Evolutionary conservation across 2,113 vertebrate genomes (phyloP), one percentile per base, ranked within the genome.

Genomic region (Mobula birostris): DNA sequence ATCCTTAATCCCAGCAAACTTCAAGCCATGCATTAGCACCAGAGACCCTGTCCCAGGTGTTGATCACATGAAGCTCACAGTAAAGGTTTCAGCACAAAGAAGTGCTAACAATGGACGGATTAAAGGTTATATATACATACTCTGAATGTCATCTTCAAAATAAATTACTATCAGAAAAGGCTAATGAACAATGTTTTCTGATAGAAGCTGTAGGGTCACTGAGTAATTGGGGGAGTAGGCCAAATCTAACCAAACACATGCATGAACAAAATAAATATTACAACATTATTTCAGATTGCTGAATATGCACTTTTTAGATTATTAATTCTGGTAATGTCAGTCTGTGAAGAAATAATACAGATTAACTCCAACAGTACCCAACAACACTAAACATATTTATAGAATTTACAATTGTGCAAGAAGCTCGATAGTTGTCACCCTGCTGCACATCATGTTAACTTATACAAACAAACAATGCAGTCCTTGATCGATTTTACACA

Each of bases 101-200:
- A 98, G 96, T 97, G 97, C 98, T 97, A 98, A 97, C 98, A 98
- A 96, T 96, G 96, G 97, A 97, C 97, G 96, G 98, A 98, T 98
- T 98, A 98, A 98, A 99, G 98, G 97, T 98, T 98, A 98, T 94
- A 77, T 94, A 95, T 95, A 82, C 94, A 95, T 95, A 96, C 97
- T 96, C 97, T 97, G 97, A 97, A 97, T 97, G 97, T 96, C 97
- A 97, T 95, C 96, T 96, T 97, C 96, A 94, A 94, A 93, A 97
- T 96, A 98, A 98, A 98, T 98, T 97, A 97, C 96, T 87, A 29
- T 94, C 94, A 96, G 95, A 96, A 96, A 96, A 96, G 97, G 97
- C 96, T 97, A 97, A 97, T 96, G 96, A 97, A 96, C 95, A 94
- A 94, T 96, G 95, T 94, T 94, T 94, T 56, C 32, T 94, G 70